Conservation (phyloP, 2,113 vertebrate species). For the Phoxinus phoxinus region DNA sequence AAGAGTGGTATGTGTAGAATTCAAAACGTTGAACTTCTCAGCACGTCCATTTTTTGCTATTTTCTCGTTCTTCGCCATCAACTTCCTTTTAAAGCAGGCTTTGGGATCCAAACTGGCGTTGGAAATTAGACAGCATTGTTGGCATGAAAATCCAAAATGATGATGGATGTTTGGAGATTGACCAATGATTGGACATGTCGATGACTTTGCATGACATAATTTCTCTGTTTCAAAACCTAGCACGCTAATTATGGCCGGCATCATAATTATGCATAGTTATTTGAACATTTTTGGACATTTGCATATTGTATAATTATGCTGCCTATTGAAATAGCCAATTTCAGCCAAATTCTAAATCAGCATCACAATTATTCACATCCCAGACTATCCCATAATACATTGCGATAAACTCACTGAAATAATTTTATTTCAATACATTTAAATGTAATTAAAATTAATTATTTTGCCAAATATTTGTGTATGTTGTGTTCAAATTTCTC, state of each 20-base stretch:
- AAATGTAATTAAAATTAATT: not conserved
- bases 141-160: not conserved
- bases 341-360: not conserved
- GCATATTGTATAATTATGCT: not conserved
- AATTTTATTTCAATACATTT: not conserved
- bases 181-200: not conserved
- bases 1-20: slow-evolving; percentile 90
- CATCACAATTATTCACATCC: not conserved
- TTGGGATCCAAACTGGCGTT: slow-evolving; percentile 19
- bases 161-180: not conserved
- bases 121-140: slow-evolving; percentile 6
- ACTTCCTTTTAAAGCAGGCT: not conserved
- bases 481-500: too few relatives aligned
- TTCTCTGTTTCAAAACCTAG: not conserved
- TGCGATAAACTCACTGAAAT: too few relatives aligned
- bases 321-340: not conserved
- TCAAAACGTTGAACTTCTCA: not conserved
- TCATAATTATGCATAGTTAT: not conserved
- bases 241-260: not conserved
- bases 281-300: not conserved
- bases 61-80: not conserved
- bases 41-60: not conserved
- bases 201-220: not conserved
- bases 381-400: too few relatives aligned
- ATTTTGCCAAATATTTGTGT: not conserved